Evolutionary conservation across 2,113 vertebrate species (phyloP).

Genomic region (Ardeotis arabs): DNA sequence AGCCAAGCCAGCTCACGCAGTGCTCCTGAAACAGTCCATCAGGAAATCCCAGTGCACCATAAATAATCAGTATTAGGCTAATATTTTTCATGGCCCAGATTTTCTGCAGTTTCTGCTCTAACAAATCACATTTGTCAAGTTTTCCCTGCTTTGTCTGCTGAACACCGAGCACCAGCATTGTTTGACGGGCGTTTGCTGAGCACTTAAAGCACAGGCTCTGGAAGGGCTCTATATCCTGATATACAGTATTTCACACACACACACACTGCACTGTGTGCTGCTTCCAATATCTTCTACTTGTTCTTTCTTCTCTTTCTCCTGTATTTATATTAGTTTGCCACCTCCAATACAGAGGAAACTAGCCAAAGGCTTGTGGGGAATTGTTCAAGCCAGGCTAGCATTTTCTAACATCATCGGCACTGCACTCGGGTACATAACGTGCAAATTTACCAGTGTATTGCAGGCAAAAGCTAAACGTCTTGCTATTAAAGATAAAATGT

Average conservation of each 20-base stretch:
- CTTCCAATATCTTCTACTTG: not conserved
- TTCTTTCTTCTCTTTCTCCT: not conserved
- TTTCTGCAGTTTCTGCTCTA: slow-evolving; percentile 22
- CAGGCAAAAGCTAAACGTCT: not conserved
- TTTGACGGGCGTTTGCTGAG: not conserved
- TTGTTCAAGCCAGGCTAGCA: not conserved
- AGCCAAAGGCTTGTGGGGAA: not conserved
- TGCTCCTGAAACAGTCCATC: not conserved
- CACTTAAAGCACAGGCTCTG: not conserved
- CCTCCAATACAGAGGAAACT: not conserved
- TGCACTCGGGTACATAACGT: not conserved
- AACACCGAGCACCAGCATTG: not conserved
- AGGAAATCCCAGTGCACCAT: slow-evolving; percentile 41
- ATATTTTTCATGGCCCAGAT: not conserved
- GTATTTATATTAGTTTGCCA: not conserved
- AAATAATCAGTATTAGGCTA: not conserved
- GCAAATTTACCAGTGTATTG: not conserved
- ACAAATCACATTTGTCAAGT: slow-evolving; percentile 51
- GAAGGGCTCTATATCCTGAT: not conserved
- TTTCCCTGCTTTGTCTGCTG: not conserved
- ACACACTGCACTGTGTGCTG: not conserved
- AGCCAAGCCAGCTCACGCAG: not conserved
- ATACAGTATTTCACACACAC: not conserved
- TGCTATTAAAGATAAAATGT: not conserved
- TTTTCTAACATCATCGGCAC: not conserved